Conservation (phyloP, 2,797 vertebrate species). For the Tarsius wallacei region DNA sequence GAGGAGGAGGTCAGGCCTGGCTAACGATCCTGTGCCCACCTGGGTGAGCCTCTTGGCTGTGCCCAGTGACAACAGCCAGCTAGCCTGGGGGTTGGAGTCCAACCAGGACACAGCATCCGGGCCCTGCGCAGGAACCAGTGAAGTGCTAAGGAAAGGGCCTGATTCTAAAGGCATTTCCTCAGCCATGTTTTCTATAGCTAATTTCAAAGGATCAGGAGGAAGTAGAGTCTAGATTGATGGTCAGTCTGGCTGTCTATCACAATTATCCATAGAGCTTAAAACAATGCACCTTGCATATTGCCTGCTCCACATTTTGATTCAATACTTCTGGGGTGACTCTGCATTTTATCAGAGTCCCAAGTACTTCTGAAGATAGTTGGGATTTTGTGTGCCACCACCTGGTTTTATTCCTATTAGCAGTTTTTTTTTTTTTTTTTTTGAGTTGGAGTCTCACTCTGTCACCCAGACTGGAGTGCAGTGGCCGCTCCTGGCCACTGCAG, state of each 20-base stretch:
- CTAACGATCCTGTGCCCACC: not conserved
- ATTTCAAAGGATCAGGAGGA: not conserved
- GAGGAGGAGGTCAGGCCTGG: rapidly evolving
- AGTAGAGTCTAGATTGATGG: not conserved
- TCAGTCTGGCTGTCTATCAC: not conserved
- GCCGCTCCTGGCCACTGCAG: too few species aligned
- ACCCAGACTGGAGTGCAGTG: too few species aligned
- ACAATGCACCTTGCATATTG: not conserved
- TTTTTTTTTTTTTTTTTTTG: too few species aligned
- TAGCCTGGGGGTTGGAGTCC: not conserved
- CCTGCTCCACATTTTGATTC: not conserved
- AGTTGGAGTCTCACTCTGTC: too few species aligned
- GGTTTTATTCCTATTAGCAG: not conserved
- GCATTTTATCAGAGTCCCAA: not conserved
- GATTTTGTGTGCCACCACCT: not conserved
- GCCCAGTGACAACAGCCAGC: not conserved
- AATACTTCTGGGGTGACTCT: not conserved
- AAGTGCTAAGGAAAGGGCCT: not conserved
- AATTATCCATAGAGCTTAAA: not conserved
- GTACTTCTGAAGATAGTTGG: not conserved
- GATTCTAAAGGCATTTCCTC: not conserved
- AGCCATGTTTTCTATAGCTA: not conserved
- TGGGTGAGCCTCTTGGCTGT: not conserved
- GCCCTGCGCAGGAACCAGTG: not conserved
- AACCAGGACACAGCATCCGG: not conserved